A percentile compares a stretch with the other conserved stretches of the same genome.
Conservation (phyloP, 1,140 invertebrate genomes). For the Halictus rubicundus region DNA sequence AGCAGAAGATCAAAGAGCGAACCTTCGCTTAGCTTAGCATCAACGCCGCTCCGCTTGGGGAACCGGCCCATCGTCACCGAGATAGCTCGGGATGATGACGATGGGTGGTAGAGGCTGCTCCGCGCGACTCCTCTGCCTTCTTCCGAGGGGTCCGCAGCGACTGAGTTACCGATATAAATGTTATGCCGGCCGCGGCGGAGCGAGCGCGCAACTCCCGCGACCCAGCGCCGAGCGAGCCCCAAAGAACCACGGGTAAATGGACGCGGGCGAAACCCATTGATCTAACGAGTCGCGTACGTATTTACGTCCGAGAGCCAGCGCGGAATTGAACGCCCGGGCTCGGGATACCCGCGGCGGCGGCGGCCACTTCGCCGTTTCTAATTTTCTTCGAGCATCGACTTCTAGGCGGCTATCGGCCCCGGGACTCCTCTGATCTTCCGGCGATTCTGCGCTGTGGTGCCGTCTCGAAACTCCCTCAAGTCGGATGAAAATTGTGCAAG, state of each 20-base stretch:
- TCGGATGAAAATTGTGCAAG: no score
- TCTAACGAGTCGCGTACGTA: slow-evolving; percentile 56
- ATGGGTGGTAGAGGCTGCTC: slow-evolving; percentile 33
- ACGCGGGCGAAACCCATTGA: slow-evolving; percentile 46
- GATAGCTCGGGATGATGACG: slow-evolving; percentile 59
- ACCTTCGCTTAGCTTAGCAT: slow-evolving; percentile 75
- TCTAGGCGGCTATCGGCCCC: no score
- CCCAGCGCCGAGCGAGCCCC: background rate
- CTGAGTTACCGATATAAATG: slow-evolving; percentile 58
- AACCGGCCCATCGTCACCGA: slow-evolving; percentile 71
- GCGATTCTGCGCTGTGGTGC: no score
- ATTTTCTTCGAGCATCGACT: slow-evolving; percentile 17
- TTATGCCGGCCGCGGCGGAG: slow-evolving; percentile 41
- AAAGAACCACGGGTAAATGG: slow-evolving; percentile 37
- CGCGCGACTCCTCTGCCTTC: slow-evolving; percentile 12
- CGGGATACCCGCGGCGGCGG: slow-evolving; percentile 1
- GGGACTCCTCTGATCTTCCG: no score
- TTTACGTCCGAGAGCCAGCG: slow-evolving; percentile 31
- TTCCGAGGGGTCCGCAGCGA: background rate
- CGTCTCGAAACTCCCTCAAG: no score
- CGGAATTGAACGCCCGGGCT: slow-evolving; percentile 35
- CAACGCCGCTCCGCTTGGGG: slow-evolving; percentile 69
- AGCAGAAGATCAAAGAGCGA: slow-evolving; percentile 79
- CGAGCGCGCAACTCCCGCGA: background rate
- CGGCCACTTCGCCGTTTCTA: slow-evolving; percentile 27